These are phyloP conservation scores for Temnothorax ravouxi DNA, from an alignment of 2,888 invertebrate species.

Conservation along the genomic window DNA sequence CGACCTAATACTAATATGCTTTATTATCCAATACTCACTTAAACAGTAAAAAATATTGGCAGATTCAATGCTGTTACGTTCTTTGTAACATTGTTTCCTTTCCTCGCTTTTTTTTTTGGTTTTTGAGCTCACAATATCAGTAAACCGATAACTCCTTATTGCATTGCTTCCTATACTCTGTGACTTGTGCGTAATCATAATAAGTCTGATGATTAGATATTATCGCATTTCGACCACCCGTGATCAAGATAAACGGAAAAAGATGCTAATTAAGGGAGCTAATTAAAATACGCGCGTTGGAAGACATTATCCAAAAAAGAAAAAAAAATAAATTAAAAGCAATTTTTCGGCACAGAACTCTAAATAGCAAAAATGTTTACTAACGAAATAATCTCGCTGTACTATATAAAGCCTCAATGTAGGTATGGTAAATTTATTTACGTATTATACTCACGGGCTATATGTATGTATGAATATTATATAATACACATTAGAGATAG, in stretches of 20 bases:
- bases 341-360: conserved; percentile 28
- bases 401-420: conserved; percentile 63
- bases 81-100: conserved; percentile 65
- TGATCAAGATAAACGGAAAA: conserved; percentile 15
- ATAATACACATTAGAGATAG: conserved; percentile 67
- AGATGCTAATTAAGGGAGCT: background rate
- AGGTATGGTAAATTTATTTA: conserved; percentile 68
- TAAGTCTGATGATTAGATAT: conserved; percentile 49
- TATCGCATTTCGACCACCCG: conserved; percentile 47
- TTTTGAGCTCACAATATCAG: conserved; percentile 70
- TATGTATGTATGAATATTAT: conserved; percentile 69
- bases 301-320: conserved; percentile 9
- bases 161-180: conserved; percentile 47
- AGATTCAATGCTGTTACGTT: conserved; percentile 72
- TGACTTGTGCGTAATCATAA: conserved; percentile 70
- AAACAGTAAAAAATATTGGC: conserved; percentile 76
- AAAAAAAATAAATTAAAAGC: conserved; percentile 21
- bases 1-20: conserved; percentile 67
- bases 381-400: conserved; percentile 50
- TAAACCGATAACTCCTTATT: conserved; percentile 57
- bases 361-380: conserved; percentile 41
- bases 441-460: conserved; percentile 66
- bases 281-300: conserved; percentile 24
- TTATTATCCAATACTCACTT: conserved; percentile 66
- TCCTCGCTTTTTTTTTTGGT: conserved; percentile 29